A percentile compares a stretch with the other conserved stretches of the same genome.
Conservation (phyloP, 2,797 vertebrate species). For the Nasua narica region DNA sequence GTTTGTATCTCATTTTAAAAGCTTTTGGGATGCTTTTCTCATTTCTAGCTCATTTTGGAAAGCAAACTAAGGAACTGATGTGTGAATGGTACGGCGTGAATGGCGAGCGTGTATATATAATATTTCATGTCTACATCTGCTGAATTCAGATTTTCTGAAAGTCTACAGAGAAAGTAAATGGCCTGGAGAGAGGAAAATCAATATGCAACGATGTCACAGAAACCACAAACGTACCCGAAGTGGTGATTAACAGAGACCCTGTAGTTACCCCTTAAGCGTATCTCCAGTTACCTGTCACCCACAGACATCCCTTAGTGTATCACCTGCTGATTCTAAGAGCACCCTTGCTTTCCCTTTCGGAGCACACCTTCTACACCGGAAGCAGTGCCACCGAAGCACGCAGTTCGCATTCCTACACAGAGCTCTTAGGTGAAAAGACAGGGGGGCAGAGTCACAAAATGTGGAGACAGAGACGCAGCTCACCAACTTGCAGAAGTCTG, state of each 20-base stretch:
- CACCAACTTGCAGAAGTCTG: neutral
- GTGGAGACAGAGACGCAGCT: constrained; percentile 29
- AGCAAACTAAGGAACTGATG: constrained; percentile 42
- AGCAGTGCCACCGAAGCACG: neutral
- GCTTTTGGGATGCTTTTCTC: neutral
- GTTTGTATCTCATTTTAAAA: constrained; percentile 35
- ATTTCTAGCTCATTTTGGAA: constrained; percentile 53
- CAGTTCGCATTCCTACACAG: constrained; percentile 46
- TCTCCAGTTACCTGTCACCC: neutral
- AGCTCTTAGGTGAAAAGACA: neutral
- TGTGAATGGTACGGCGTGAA: constrained; percentile 14
- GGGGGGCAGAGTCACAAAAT: constrained; percentile 14
- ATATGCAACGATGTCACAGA: constrained; percentile 24
- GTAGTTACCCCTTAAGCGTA: neutral
- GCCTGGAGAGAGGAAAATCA: constrained; percentile 14
- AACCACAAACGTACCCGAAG: constrained; percentile 50
- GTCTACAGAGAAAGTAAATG: constrained; percentile 35
- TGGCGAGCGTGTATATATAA: neutral
- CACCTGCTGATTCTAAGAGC: neutral
- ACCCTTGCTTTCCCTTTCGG: neutral
- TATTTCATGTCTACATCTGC: constrained; percentile 38
- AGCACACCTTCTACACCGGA: neutral
- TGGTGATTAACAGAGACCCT: constrained; percentile 43
- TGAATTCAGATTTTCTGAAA: constrained; percentile 48
- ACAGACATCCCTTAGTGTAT: neutral